These are phyloP conservation scores for Pelmatolapia mariae DNA, from an alignment of 2,113 vertebrate genomes.

Conservation along the genomic window DNA sequence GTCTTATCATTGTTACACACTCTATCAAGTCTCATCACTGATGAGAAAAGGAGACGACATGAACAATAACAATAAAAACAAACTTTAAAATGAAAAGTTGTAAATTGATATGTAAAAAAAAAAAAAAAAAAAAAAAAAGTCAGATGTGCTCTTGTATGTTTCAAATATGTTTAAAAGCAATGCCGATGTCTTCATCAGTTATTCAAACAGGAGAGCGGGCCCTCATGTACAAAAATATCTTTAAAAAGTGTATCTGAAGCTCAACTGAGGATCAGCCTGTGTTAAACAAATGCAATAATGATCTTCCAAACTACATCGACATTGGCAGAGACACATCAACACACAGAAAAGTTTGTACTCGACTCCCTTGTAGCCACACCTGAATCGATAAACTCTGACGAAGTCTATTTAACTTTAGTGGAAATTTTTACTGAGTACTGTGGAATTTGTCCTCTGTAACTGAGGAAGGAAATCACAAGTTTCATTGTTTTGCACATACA, in stretches of 20 bases:
- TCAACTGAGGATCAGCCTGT: neutral
- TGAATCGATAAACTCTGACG: neutral
- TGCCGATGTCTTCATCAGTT: neutral
- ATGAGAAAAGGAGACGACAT: neutral
- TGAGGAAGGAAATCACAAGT: neutral
- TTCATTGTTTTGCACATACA: neutral
- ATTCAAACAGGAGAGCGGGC: neutral
- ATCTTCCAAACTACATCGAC: neutral
- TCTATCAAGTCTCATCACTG: neutral
- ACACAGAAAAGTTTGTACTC: neutral
- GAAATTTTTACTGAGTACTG: neutral
- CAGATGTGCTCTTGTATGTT: neutral
- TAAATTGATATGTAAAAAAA: neutral
- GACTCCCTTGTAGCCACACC: neutral
- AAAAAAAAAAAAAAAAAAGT: too few species aligned
- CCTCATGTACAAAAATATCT: neutral
- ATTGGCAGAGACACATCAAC: neutral
- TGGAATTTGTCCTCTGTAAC: neutral
- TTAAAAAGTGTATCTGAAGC: neutral
- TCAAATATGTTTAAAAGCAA: neutral
- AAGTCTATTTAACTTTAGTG: neutral
- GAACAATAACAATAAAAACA: neutral
- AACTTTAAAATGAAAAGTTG: neutral
- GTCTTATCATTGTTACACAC: neutral
- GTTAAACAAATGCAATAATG: neutral